Conservation (phyloP, 2,888 invertebrate species). For the Mycogona germanica region DNA sequence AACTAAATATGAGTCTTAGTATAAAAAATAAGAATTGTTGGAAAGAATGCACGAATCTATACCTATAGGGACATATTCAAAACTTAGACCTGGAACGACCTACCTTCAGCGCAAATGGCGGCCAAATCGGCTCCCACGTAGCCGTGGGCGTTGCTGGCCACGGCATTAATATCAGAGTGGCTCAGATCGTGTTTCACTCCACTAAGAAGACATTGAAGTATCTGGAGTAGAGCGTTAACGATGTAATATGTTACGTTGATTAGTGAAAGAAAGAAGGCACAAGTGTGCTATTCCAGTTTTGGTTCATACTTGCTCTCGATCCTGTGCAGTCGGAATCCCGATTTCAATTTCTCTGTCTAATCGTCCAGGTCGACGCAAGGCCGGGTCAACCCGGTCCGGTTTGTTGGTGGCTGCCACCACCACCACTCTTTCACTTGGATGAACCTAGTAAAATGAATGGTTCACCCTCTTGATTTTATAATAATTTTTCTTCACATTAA, state of each 20-base stretch:
- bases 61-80: too few species aligned
- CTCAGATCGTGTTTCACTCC: slow-evolving; percentile 45
- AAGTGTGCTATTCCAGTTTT: too few species aligned
- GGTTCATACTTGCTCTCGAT: slow-evolving; percentile 48
- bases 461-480: background rate
- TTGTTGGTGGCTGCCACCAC: slow-evolving; percentile 46
- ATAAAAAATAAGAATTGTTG: background rate
- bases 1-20: background rate
- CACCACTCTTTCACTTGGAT: slow-evolving; percentile 2
- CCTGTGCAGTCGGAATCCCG: slow-evolving; percentile 58
- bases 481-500: too few species aligned
- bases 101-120: slow-evolving; percentile 60
- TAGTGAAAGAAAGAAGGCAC: background rate
- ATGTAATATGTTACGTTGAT: background rate
- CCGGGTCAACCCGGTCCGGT: slow-evolving; percentile 58
- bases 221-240: slow-evolving; percentile 39
- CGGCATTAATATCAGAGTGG: slow-evolving; percentile 42
- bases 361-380: slow-evolving; percentile 59
- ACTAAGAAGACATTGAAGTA: slow-evolving; percentile 50
- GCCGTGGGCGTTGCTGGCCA: slow-evolving; percentile 68
- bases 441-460: background rate
- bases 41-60: background rate
- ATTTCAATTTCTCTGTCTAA: slow-evolving; percentile 70
- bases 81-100: slow-evolving; percentile 37
- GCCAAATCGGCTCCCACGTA: slow-evolving; percentile 81